Evolutionary conservation across 2,797 vertebrate species (phyloP).

Genomic region (Scyliorhinus canicula): DNA sequence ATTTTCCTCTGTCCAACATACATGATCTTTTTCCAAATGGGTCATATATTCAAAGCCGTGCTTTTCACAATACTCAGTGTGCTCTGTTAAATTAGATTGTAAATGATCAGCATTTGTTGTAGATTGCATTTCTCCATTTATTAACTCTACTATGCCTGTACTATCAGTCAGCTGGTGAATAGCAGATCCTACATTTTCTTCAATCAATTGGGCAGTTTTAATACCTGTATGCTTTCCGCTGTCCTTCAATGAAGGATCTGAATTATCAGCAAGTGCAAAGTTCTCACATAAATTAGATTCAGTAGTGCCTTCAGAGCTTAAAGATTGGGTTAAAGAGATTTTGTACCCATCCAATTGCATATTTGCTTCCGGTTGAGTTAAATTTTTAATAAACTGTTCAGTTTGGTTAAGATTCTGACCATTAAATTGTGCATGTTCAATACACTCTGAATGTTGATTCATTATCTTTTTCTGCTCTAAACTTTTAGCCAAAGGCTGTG

Average conservation of each 20-base stretch:
- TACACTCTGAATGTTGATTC: neutral
- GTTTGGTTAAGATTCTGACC: neutral
- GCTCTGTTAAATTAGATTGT: neutral
- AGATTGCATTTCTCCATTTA: neutral
- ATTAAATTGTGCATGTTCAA: conserved; percentile 5
- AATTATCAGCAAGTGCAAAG: conserved; percentile 11
- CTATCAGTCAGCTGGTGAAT: neutral
- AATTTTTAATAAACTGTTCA: neutral
- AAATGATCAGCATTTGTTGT: neutral
- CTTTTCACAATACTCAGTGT: neutral
- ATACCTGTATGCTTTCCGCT: neutral
- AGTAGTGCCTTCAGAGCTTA: neutral
- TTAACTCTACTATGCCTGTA: neutral
- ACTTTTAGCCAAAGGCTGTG: neutral
- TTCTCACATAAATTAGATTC: conserved; percentile 26
- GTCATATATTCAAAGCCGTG: neutral
- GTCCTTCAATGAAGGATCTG: neutral
- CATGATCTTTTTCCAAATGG: neutral
- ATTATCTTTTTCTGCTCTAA: neutral
- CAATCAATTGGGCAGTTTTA: neutral
- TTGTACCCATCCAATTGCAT: neutral
- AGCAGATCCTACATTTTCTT: neutral
- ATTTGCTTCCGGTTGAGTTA: conserved; percentile 4
- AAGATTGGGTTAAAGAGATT: neutral
- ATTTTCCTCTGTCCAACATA: neutral